Percentiles rank a stretch among this genome's conserved stretches.
These are phyloP conservation scores for Ceryle rudis DNA, from an alignment of 2,797 vertebrate genomes.

Conservation along the genomic window DNA sequence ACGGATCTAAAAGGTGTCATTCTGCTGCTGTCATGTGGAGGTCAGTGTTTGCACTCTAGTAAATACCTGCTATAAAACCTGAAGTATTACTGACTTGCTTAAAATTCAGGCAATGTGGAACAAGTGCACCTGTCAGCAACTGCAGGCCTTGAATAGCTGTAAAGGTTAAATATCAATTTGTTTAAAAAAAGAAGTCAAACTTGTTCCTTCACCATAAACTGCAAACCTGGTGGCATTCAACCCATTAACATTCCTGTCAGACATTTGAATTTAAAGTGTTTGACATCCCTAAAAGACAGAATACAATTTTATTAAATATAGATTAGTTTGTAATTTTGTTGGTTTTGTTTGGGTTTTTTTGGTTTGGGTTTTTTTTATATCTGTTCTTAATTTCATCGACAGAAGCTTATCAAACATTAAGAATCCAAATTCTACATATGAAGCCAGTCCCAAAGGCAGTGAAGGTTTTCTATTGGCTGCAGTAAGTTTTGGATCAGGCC, in stretches of 20 bases:
- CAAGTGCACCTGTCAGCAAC: conserved; percentile 64
- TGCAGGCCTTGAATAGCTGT: conserved; percentile 61
- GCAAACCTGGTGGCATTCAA: conserved; percentile 26
- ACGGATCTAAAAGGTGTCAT: not conserved
- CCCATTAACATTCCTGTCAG: conserved; percentile 34
- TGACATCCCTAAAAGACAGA: not conserved
- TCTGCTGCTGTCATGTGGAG: conserved; percentile 56
- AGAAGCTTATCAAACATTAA: not conserved
- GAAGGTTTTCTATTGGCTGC: not conserved
- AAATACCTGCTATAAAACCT: conserved; percentile 63
- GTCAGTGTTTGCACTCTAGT: conserved; percentile 56
- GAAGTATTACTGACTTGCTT: conserved; percentile 58
- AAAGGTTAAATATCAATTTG: conserved; percentile 76
- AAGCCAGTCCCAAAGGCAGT: not conserved
- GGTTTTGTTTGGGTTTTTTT: no score
- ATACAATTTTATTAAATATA: not conserved
- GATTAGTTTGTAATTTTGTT: not conserved
- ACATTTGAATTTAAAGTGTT: conserved; percentile 8
- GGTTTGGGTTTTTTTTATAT: not conserved
- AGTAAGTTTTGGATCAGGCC: not conserved
- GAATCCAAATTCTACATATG: not conserved
- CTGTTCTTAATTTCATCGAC: not conserved
- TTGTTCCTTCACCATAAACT: conserved; percentile 22
- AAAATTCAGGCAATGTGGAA: conserved; percentile 65
- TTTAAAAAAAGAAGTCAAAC: conserved; percentile 68